Base-by-base conservation (phyloP, 1,140 invertebrate genomes). In the Steinernema khuongi region DNA sequence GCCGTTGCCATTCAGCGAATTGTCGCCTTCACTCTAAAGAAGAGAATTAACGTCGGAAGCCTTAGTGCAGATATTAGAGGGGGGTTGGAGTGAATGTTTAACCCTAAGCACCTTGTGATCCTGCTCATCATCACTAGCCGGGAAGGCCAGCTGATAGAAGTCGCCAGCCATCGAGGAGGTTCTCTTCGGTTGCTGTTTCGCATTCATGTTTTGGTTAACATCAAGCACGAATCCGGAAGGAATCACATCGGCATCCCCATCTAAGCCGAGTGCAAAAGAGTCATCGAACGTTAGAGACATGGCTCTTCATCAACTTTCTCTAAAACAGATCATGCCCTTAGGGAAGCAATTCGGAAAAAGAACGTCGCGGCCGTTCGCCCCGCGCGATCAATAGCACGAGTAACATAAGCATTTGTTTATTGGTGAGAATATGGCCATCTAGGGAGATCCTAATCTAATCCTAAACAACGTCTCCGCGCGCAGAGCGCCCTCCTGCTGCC, bases 81-180 rank as follows among this genome's bases (percentile, higher is more conserved):
- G 4, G 43, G 43, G 17, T 26, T 29, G 17, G 43, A 32, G 18
- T 19, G 31, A n/a, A n/a, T n/a, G 43, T 33, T 33, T n/a, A 36
- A 26, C 19, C 69, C 30, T 18, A 43, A 36, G 69, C 28, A 72
- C 71, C 44, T 72, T 66, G n/a, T 67, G 44, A 26, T 66, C 31
- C 19, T 66, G 43, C 26, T 72, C 71, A 30, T 72, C 71, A 72
- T 41, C 31, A 14, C 31, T 60, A n/a, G 72, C 43, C 11, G 75
- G 60, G 67, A 77, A 77, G 17, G 75, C 70, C 30, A 77, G 66
- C 67, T 77, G 75, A 71, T 77, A 77, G 50, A 77, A 77, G 28
- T 76, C 75, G n/a, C 31, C 19, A 11, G 73, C 72, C 70, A 32
- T 60, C 50, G 50, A 60, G 19, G 50, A 60, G 19, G 14, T 60